Evolutionary conservation across 2,888 invertebrate genomes (phyloP).

Genomic region (Deroplatys truncata): DNA sequence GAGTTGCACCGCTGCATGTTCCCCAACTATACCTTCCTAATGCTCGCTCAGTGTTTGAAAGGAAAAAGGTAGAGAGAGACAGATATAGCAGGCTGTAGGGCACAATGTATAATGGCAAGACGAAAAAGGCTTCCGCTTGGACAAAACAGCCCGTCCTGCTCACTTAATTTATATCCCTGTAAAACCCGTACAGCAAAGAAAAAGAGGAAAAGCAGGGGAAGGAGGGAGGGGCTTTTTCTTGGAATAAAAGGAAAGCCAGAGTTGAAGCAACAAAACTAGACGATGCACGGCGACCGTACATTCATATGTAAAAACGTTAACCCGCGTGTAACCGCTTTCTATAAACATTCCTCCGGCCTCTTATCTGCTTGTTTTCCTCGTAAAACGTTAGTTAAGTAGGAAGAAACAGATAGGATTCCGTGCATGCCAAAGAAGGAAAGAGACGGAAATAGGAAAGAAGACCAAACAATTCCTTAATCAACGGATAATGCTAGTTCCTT

Average conservation of each 20-base stretch:
- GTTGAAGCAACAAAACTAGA: neutral
- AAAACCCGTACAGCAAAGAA: neutral
- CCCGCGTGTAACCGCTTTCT: neutral
- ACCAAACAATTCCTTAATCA: neutral
- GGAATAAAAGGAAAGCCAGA: neutral
- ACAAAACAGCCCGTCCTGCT: constrained; percentile 1
- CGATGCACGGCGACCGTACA: neutral
- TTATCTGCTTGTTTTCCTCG: neutral
- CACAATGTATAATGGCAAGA: neutral
- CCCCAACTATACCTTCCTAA: neutral
- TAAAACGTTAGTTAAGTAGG: neutral
- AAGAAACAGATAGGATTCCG: neutral
- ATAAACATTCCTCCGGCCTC: neutral
- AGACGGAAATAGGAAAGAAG: neutral
- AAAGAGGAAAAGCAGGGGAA: neutral
- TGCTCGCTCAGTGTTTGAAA: neutral
- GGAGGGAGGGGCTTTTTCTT: neutral
- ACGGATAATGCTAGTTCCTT: neutral
- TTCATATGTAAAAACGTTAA: neutral
- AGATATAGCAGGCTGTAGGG: neutral
- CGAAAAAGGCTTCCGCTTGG: neutral
- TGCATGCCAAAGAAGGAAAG: neutral
- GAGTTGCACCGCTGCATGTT: neutral
- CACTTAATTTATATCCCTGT: neutral
- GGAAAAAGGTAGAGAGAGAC: neutral